Conservation (phyloP, 1,140 invertebrate species). For the Lysiphlebus fabarum region DNA sequence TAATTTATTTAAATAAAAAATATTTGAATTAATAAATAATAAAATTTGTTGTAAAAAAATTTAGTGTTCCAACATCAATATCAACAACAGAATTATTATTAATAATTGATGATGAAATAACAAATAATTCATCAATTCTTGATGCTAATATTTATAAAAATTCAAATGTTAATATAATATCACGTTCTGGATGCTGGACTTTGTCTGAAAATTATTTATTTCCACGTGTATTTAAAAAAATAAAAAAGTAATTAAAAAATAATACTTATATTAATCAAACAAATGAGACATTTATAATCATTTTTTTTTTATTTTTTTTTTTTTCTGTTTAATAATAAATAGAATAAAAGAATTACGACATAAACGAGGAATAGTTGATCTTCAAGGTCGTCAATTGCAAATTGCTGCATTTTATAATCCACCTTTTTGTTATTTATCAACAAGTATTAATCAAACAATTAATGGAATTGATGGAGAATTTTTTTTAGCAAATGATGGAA, state of each 20-base stretch:
- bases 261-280: no score
- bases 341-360: constrained; percentile 31
- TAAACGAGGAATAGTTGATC: constrained; percentile 27
- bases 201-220: constrained; percentile 38
- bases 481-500: constrained; percentile 29
- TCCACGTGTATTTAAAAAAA: constrained; percentile 33
- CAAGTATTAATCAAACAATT: constrained; percentile 31
- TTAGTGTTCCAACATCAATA: constrained; percentile 33
- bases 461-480: constrained; percentile 32
- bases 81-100: constrained; percentile 38
- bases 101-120: constrained; percentile 30
- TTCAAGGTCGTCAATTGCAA: constrained; percentile 36
- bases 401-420: constrained; percentile 33
- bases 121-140: constrained; percentile 33
- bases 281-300: background rate
- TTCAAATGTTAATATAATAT: constrained; percentile 36
- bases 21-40: no score
- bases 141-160: constrained; percentile 35
- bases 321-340: background rate
- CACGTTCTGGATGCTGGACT: constrained; percentile 35
- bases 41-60: no score
- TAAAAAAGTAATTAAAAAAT: constrained; percentile 32
- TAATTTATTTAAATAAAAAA: no score
- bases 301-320: background rate
- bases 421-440: constrained; percentile 39